Percentiles rank a stretch among this genome's conserved stretches.
Evolutionary conservation across 30 jellyfish, hydroid and myxozoan genomes (phyloP).

Genomic region (Calvadosia cruxmelitensis): DNA sequence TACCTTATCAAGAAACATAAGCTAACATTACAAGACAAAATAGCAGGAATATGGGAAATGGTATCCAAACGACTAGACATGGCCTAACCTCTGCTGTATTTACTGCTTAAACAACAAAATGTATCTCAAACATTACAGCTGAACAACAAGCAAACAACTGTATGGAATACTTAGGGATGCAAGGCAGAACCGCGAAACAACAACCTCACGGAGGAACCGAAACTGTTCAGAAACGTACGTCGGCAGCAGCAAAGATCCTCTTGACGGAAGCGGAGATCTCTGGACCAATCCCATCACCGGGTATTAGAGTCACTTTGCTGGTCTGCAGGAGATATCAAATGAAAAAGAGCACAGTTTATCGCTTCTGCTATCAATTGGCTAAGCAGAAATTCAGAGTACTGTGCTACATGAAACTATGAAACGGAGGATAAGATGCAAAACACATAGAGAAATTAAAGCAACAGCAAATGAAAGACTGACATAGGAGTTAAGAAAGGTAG

Average conservation of each 20-base stretch:
- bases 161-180: neutral
- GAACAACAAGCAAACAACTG: neutral
- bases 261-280: constrained; percentile 83
- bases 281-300: constrained; percentile 99
- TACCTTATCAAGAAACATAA: constrained; percentile 25
- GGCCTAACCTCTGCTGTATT: too few relatives aligned
- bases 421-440: too few relatives aligned
- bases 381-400: too few relatives aligned
- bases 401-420: too few relatives aligned
- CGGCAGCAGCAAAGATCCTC: constrained; percentile 75
- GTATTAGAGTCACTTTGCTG: constrained; percentile 71
- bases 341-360: neutral
- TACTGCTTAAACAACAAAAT: too few relatives aligned
- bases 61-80: too few relatives aligned
- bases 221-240: constrained; percentile 44
- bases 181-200: neutral
- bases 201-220: neutral
- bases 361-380: neutral
- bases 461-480: too few relatives aligned
- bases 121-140: too few relatives aligned
- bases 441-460: too few relatives aligned
- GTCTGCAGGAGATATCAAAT: neutral
- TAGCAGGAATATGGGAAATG: neutral
- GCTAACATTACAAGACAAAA: neutral
- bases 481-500: too few relatives aligned